phyloP scores from a whole-genome alignment of 2,113 vertebrate species.

The Archocentrus centrarchus region DNA sequence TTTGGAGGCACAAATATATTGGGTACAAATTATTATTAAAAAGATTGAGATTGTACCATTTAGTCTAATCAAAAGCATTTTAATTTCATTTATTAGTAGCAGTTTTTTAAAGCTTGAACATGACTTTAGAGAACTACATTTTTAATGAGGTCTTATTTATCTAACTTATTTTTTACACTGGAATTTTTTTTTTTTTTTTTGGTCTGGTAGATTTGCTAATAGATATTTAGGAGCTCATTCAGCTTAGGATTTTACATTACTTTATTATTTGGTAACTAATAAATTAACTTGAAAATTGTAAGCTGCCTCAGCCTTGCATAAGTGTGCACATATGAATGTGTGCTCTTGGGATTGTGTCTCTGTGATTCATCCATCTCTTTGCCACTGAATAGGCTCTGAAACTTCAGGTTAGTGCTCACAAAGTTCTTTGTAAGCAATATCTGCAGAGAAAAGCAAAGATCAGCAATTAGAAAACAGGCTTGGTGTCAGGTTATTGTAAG shows the following conservation, averaged over 20 bases:
- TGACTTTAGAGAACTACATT: neutral
- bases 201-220: neutral
- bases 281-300: neutral
- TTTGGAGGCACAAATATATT: neutral
- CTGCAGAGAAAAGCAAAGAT: conserved; percentile 56
- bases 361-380: conserved; percentile 20
- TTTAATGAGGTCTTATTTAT: neutral
- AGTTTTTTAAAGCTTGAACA: neutral
- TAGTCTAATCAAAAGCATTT: neutral
- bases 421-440: conserved; percentile 51
- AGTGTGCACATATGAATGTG: neutral
- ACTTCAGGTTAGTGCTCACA: conserved; percentile 20
- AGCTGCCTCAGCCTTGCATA: neutral
- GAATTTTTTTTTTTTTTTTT: neutral
- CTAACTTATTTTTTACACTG: neutral
- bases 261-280: neutral
- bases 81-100: neutral
- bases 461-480: conserved; percentile 47
- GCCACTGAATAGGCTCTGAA: neutral
- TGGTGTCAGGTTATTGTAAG: conserved; percentile 51
- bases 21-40: neutral
- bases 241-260: too few species aligned
- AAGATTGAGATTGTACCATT: neutral
- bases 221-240: too few species aligned
- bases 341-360: neutral